A percentile compares a stretch with the other conserved stretches of the same genome.
phyloP scores from a whole-genome alignment of 2,888 invertebrate species.

The Tetanocera ferruginea region DNA sequence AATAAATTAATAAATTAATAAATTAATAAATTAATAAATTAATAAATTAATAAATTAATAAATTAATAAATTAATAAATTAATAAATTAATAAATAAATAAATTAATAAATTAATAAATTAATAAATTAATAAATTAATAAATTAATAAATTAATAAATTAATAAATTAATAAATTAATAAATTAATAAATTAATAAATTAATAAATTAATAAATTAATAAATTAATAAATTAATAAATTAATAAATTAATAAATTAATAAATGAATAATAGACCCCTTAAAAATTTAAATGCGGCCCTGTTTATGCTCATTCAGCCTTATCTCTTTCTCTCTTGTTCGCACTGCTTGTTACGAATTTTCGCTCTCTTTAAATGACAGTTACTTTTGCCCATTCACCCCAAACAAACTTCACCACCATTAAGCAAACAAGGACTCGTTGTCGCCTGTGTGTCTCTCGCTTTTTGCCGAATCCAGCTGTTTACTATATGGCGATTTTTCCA shows the following conservation, averaged over 20 bases:
- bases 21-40: conserved; percentile 34
- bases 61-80: not conserved
- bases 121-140: not conserved
- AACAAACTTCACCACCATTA: not conserved
- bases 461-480: conserved; percentile 14
- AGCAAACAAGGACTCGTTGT: conserved; percentile 6
- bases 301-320: not conserved
- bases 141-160: not conserved
- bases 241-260: not conserved
- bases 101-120: not conserved
- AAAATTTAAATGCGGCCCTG: too few species aligned
- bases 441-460: conserved; percentile 21
- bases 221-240: not conserved
- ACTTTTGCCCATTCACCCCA: not conserved
- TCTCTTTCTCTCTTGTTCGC: not conserved
- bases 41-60: conserved; percentile 33
- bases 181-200: not conserved
- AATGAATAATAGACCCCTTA: too few species aligned
- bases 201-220: not conserved
- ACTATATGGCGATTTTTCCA: not conserved
- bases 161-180: not conserved
- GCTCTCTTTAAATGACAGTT: not conserved
- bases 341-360: not conserved
- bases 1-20: conserved; percentile 33
- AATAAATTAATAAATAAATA: not conserved